Evolutionary conservation across 1,140 invertebrate genomes (phyloP).

Genomic region (Stratiolaelaps scimitus): DNA sequence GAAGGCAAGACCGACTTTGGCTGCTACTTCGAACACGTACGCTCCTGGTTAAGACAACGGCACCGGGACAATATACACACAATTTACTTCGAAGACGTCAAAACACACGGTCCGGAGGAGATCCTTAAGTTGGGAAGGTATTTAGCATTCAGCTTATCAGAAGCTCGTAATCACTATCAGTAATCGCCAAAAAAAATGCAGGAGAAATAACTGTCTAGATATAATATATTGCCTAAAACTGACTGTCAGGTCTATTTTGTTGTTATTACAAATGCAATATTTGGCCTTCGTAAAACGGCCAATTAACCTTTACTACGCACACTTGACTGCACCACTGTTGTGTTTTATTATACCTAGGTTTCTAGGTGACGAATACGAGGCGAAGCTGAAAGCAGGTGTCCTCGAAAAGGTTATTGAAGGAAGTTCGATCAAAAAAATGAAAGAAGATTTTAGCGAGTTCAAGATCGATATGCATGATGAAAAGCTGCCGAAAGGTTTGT

Average conservation of each 20-base stretch:
- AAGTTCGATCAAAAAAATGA: constrained; percentile 20
- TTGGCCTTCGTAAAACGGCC: too few species aligned
- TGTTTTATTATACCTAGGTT: neutral
- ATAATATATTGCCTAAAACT: too few species aligned
- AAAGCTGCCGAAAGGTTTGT: constrained; percentile 5
- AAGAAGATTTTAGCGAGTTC: neutral
- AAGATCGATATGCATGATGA: neutral
- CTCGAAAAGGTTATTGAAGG: constrained; percentile 11
- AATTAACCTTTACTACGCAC: too few species aligned
- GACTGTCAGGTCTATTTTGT: too few species aligned
- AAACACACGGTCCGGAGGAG: neutral
- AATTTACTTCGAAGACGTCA: constrained; percentile 31
- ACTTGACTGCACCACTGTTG: too few species aligned
- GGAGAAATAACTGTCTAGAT: too few species aligned
- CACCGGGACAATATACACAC: constrained; percentile 38
- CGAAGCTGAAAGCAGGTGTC: constrained; percentile 7
- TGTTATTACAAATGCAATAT: too few species aligned
- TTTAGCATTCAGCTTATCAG: neutral
- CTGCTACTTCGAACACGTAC: constrained; percentile 42
- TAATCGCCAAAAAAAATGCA: too few species aligned
- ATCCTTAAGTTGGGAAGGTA: constrained; percentile 8
- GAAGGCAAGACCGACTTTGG: constrained; percentile 39
- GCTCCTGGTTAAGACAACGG: constrained; percentile 38
- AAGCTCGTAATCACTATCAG: too few species aligned
- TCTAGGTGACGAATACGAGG: neutral